phyloP scores from a whole-genome alignment of 2,888 invertebrate species.

The Hypselothyrea guttata region DNA sequence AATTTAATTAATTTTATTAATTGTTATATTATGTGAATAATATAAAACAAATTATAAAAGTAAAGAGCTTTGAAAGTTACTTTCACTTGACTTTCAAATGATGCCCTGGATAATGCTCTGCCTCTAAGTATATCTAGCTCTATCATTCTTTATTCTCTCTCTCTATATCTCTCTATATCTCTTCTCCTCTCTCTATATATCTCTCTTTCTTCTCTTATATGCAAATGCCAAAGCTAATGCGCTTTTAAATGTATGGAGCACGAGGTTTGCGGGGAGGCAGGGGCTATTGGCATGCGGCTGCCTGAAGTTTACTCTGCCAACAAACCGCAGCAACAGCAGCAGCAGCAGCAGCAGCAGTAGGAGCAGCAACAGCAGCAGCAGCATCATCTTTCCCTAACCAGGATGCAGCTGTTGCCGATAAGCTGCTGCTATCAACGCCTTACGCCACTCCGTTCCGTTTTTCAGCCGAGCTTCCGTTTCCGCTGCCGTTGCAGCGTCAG shows the following conservation, averaged over 20 bases:
- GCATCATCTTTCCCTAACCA: neutral
- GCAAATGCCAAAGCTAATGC: conserved; percentile 43
- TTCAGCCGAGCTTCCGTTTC: conserved; percentile 58
- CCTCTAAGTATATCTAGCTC: too few relatives aligned
- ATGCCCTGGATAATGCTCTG: neutral
- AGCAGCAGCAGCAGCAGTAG: too few relatives aligned
- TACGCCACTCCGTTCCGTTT: conserved; percentile 28
- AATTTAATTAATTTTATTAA: too few relatives aligned
- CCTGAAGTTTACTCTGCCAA: neutral
- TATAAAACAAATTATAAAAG: neutral
- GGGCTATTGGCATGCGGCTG: too few relatives aligned
- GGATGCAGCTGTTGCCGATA: conserved; percentile 47
- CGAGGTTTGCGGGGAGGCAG: conserved; percentile 1
- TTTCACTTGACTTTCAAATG: conserved; percentile 36
- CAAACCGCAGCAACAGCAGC: neutral
- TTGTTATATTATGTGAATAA: too few relatives aligned
- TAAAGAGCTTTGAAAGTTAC: conserved; percentile 19
- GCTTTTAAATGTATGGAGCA: conserved; percentile 30
- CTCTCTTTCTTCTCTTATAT: conserved; percentile 11
- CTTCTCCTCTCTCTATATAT: neutral
- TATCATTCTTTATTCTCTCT: too few relatives aligned
- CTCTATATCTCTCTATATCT: neutral
- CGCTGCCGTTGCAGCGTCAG: conserved; percentile 64
- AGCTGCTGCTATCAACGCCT: conserved; percentile 73
- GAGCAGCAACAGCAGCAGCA: neutral